Conservation (phyloP, 2,888 invertebrate species). For the Smittia sp. region DNA sequence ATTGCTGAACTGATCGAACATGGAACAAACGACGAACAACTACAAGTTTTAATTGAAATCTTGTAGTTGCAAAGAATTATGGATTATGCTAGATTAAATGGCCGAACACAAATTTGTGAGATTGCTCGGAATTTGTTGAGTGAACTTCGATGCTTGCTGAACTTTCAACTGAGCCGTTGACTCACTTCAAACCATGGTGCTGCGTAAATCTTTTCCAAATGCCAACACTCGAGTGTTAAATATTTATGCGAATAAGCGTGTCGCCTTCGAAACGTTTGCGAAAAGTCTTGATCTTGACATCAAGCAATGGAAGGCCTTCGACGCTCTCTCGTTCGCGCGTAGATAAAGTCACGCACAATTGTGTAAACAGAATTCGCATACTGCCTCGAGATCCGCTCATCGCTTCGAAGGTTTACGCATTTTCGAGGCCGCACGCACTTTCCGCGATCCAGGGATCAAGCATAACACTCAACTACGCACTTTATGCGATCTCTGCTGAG, state of each 20-base stretch:
- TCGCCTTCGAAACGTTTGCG: background rate
- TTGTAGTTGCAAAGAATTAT: too few relatives aligned
- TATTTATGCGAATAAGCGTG: background rate
- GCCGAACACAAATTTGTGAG: too few relatives aligned
- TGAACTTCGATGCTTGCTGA: too few relatives aligned
- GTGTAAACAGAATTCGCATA: conserved; percentile 4
- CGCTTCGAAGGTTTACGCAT: background rate
- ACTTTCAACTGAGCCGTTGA: too few relatives aligned
- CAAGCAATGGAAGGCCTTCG: background rate
- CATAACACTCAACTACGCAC: background rate
- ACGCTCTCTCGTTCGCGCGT: background rate
- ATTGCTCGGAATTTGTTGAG: too few relatives aligned
- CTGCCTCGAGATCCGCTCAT: background rate
- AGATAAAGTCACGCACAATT: background rate
- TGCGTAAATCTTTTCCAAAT: too few relatives aligned
- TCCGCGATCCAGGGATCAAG: background rate
- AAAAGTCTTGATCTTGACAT: conserved; percentile 30
- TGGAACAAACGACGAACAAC: too few relatives aligned
- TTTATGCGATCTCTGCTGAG: background rate
- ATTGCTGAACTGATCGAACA: background rate
- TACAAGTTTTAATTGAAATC: too few relatives aligned
- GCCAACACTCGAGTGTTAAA: too few relatives aligned
- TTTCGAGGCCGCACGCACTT: conserved; percentile 6
- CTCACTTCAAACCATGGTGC: too few relatives aligned
- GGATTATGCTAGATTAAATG: too few relatives aligned